Evolutionary conservation across 1,140 invertebrate species (phyloP).

Genomic region (Drosophila leontia): DNA sequence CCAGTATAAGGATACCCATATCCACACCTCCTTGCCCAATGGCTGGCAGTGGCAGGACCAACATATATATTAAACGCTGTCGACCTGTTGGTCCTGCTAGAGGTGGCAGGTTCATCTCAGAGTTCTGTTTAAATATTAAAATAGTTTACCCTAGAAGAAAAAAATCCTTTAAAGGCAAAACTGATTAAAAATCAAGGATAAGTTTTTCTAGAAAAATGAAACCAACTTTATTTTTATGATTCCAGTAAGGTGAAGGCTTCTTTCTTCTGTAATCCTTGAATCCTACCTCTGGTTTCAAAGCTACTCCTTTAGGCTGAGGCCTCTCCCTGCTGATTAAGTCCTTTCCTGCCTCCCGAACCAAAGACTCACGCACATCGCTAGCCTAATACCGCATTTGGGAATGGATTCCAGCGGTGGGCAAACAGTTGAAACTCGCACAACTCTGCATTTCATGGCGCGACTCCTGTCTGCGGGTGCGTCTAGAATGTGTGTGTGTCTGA

Average conservation of each 20-base stretch:
- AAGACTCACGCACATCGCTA: slow-evolving; percentile 30
- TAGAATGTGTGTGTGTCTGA: slow-evolving; percentile 1
- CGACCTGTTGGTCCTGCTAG: slow-evolving; percentile 45
- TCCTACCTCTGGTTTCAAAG: background rate
- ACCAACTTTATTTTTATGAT: background rate
- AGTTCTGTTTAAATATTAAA: too few species aligned
- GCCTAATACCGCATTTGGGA: slow-evolving; percentile 20
- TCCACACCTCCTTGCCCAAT: background rate
- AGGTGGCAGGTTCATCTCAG: slow-evolving; percentile 10
- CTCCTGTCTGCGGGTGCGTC: slow-evolving; percentile 18
- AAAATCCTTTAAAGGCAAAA: too few species aligned
- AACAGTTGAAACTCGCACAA: slow-evolving; percentile 34
- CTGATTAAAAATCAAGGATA: background rate
- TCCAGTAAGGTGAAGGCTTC: background rate
- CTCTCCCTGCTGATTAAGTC: background rate
- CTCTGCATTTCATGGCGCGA: slow-evolving; percentile 44
- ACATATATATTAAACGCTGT: slow-evolving; percentile 12
- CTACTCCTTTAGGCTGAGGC: too few species aligned
- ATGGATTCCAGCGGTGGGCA: slow-evolving; percentile 49
- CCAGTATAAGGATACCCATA: background rate
- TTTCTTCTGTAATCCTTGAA: too few species aligned
- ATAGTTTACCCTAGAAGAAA: background rate
- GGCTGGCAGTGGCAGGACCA: slow-evolving; percentile 31
- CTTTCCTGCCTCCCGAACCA: background rate
- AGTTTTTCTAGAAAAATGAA: background rate